Evolutionary conservation across 2,797 vertebrate genomes (phyloP).

Genomic region (Rhinoraja longicauda): DNA sequence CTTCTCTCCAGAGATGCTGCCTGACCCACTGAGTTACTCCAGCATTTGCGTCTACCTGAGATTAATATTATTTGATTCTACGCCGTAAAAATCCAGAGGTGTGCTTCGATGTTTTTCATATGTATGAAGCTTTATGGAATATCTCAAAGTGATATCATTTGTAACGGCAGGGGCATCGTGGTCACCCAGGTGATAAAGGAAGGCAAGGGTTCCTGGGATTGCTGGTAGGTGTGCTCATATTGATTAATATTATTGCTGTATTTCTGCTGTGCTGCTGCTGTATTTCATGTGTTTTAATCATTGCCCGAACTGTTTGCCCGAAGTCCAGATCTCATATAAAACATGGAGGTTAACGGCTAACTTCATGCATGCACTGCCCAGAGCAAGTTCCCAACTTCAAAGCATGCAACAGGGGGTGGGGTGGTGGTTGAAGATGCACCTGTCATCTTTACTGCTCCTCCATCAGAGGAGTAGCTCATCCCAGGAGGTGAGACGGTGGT

Average conservation of each 20-base stretch:
- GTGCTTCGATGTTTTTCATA: background rate
- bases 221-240: conserved; percentile 57
- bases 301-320: background rate
- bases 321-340: background rate
- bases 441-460: too few species aligned
- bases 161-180: conserved; percentile 62
- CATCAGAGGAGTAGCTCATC: background rate
- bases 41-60: too few species aligned
- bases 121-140: background rate
- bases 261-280: background rate
- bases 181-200: conserved; percentile 58
- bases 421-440: background rate
- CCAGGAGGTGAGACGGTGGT: background rate
- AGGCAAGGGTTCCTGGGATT: conserved; percentile 60
- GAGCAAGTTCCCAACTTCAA: background rate
- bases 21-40: too few species aligned
- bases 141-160: conserved; percentile 23
- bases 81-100: background rate
- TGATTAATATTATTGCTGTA: background rate
- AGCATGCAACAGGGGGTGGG: background rate
- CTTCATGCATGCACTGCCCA: background rate
- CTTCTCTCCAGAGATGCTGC: too few species aligned
- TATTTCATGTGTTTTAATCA: background rate
- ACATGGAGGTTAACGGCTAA: background rate
- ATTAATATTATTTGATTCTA: background rate